Evolutionary conservation across 2,888 invertebrate species (phyloP), one percentile per base, ranked within the genome.

Genomic region (Hydrotaea cyrtoneurina): DNA sequence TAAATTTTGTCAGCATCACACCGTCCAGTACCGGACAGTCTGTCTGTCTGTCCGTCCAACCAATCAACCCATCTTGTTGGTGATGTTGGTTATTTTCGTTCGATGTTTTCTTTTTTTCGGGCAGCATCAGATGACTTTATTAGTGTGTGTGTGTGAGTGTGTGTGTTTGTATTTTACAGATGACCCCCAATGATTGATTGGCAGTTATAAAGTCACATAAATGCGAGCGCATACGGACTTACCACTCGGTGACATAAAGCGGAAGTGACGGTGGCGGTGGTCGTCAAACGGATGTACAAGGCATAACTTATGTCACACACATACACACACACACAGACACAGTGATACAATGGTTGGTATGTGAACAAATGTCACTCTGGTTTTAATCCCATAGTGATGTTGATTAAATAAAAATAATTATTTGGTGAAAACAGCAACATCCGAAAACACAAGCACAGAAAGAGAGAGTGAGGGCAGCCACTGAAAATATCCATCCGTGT

Each of bases 391-490:
- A 66, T 59, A 57, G 85, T 73, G 59, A 36, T 82, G 82, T 82
- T 85, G 85, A 85, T 85, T 85, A 85, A 85, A 86, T 84, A 86
- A 88, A 89, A 90, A 90, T 90, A 89, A 90, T 90, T 90, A 90
- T 89, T 90, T 90, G 87, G 87, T 75, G 31, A 76, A 71, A 80
- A 73, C 11, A 77, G 57, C 50, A 69, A 64, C 39, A 55, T 21
- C 13, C 36, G 66, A 57, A 88, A 80, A 66, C 21, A 31, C 50
- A 36, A n/a, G 62, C 23, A 46, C 36, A 19, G 77, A 62, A 64
- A 36, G 4, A 2, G 13, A 19, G 10, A 43, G 13, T 31, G 15
- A 57, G n/a, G n/a, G 50, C 46, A 76, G 23, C 19, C 36, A 19
- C 10, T 31, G 66, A 36, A 88, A 87, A 87, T 87, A 88, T 80